These are phyloP conservation scores for Acanthurus lineatus DNA, from an alignment of 2,797 vertebrate species.

Conservation along the genomic window DNA sequence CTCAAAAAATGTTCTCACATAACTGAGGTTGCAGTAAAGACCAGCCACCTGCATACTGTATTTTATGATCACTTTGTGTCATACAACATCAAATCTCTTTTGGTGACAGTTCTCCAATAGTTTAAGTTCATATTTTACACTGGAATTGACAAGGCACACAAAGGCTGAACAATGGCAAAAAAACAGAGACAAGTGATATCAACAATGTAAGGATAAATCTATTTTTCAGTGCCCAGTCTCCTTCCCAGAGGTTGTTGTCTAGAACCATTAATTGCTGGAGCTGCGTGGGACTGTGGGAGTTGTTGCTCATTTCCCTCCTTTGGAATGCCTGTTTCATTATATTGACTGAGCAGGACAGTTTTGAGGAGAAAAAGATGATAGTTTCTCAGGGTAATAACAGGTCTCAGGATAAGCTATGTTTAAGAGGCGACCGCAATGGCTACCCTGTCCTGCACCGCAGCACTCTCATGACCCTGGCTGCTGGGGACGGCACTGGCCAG, in stretches of 20 bases:
- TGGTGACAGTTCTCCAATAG: neutral
- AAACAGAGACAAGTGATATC: neutral
- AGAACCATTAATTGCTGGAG: slow-evolving; percentile 81
- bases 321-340: slow-evolving; percentile 82
- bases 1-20: too few species aligned
- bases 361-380: slow-evolving; percentile 86
- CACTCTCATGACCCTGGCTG: slow-evolving; percentile 78
- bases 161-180: slow-evolving; percentile 2
- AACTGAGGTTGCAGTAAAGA: neutral
- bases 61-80: too few species aligned
- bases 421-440: slow-evolving; percentile 81
- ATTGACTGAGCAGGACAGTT: slow-evolving; percentile 77
- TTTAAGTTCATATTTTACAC: neutral
- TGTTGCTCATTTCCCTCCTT: slow-evolving; percentile 71
- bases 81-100: neutral
- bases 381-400: slow-evolving; percentile 93
- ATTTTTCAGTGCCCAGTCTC: slow-evolving; percentile 29
- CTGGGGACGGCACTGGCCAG: slow-evolving; percentile 72
- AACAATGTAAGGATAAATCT: slow-evolving; percentile 25
- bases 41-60: neutral
- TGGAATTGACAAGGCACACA: neutral
- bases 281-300: slow-evolving; percentile 73
- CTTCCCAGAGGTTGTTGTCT: slow-evolving; percentile 64
- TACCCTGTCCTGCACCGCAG: slow-evolving; percentile 73
- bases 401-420: slow-evolving; percentile 87